Percentiles rank a stretch among this genome's conserved stretches.
These are phyloP conservation scores for Syngnathus rostellatus DNA, from an alignment of 2,797 vertebrate species.

Conservation along the genomic window DNA sequence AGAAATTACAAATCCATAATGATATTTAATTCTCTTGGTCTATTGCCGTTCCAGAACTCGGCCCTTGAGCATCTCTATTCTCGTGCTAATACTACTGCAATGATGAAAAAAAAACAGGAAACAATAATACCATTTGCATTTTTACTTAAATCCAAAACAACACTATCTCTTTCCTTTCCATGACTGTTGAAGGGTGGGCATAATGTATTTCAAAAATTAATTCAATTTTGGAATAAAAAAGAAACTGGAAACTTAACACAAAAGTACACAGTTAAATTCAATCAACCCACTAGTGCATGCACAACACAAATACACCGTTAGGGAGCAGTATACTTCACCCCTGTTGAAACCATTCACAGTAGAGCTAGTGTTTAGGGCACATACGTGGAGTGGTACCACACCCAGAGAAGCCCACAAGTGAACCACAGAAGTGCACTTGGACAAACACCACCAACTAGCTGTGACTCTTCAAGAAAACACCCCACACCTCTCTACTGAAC, in stretches of 20 bases:
- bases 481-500: slow-evolving; percentile 14
- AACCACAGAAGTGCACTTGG: slow-evolving; percentile 30
- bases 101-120: neutral
- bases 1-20: neutral
- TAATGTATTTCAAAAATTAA: neutral
- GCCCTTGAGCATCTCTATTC: neutral
- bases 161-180: neutral
- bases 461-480: slow-evolving; percentile 35
- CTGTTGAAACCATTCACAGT: slow-evolving; percentile 43
- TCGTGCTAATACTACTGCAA: neutral
- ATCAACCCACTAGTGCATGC: neutral
- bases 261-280: neutral
- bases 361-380: slow-evolving; percentile 47
- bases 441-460: slow-evolving; percentile 31
- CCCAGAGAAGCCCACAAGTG: slow-evolving; percentile 36
- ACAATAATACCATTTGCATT: neutral
- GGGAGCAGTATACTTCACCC: slow-evolving; percentile 36
- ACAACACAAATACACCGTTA: slow-evolving; percentile 20
- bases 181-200: neutral
- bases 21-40: neutral
- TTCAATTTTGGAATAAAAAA: neutral
- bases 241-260: neutral
- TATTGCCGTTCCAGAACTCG: neutral
- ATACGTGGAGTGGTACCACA: slow-evolving; percentile 51
- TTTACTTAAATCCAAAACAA: too few relatives aligned